Evolutionary conservation across 1,140 invertebrate genomes (phyloP), one percentile per base, ranked within the genome.

Genomic region (Phymastichus coffea): DNA sequence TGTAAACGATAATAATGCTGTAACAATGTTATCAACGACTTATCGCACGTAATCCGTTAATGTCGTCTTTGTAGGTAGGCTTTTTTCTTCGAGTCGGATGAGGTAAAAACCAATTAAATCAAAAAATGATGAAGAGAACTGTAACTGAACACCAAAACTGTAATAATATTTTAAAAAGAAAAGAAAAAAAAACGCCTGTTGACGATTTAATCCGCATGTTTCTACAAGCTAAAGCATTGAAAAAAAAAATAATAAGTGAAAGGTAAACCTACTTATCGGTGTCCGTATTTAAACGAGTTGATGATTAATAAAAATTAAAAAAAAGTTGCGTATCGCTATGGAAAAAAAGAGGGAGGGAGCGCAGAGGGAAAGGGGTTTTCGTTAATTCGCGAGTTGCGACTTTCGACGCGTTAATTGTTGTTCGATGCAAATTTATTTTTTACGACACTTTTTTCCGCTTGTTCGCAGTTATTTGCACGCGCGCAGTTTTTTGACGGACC

Each of bases 91-190:
- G 20, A 54, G 15, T 54, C 35, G 26, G 25, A 20, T 30, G 47
- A 10, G 46, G 38, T 47, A 26, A 38, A 51, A 38, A 48, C 20
- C 12, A 48, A 14, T 26, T 48, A 62, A 57, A 57, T 61, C 19
- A 25, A 56, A 51, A 57, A 49, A 37, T 54, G 38, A 63, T 62
- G 57, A 72, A 66, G 68, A 68, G 70, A 78, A 77, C 77, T 79
- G 75, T 79, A 79, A 78, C 67, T 74, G 74, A 79, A 79, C 76
- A 79, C 77, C 77, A 79, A 78, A 74, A 69, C 69, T 73, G 67
- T 73, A 74, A 71, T 65, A 61, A 67, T 71, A 63, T 70, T 49
- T 51, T n/a, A n/a, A n/a, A n/a, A n/a, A n/a, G n/a, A n/a, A n/a
- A n/a, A n/a, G n/a, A n/a, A n/a, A n/a, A n/a, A n/a, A n/a, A 43